Percentiles rank a stretch among this genome's conserved stretches.
phyloP scores from a whole-genome alignment of 2,888 invertebrate genomes.

The Hedychridium roseum region DNA sequence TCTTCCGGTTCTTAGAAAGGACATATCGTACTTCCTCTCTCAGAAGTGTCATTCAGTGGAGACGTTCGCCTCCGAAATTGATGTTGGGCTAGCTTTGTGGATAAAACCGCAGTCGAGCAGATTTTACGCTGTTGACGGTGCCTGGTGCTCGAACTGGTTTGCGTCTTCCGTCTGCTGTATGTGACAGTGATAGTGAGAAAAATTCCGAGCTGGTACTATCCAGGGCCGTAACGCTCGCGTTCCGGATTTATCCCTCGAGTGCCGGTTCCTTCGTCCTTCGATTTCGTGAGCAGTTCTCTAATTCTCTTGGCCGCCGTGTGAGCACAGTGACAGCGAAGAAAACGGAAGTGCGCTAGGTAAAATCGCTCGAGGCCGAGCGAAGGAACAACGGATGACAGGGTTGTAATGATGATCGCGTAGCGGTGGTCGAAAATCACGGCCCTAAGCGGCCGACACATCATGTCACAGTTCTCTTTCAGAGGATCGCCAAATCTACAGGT shows the following conservation, averaged over 20 bases:
- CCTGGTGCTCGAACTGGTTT: background rate
- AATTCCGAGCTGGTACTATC: no score
- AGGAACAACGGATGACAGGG: constrained; percentile 23
- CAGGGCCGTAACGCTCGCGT: no score
- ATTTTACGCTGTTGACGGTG: background rate
- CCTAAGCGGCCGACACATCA: constrained; percentile 69
- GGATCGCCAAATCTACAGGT: constrained; percentile 74
- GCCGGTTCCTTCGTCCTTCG: background rate
- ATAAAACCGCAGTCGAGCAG: no score
- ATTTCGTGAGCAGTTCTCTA: background rate
- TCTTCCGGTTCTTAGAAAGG: no score
- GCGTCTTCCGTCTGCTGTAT: no score
- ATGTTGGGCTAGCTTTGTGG: no score
- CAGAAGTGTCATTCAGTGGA: no score
- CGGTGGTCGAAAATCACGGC: constrained; percentile 57
- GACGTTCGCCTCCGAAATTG: no score
- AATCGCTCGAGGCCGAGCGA: constrained; percentile 1
- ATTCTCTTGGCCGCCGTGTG: background rate
- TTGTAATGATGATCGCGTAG: constrained; percentile 60
- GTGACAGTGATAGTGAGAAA: no score
- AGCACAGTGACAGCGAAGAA: background rate
- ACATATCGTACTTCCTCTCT: no score
- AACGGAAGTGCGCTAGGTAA: constrained; percentile 7
- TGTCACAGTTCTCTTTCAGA: constrained; percentile 75
- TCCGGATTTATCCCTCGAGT: no score